A percentile compares a stretch with the other conserved stretches of the same genome.
phyloP scores from a whole-genome alignment of 1,140 invertebrate genomes.

The Apolygus lucorum region DNA sequence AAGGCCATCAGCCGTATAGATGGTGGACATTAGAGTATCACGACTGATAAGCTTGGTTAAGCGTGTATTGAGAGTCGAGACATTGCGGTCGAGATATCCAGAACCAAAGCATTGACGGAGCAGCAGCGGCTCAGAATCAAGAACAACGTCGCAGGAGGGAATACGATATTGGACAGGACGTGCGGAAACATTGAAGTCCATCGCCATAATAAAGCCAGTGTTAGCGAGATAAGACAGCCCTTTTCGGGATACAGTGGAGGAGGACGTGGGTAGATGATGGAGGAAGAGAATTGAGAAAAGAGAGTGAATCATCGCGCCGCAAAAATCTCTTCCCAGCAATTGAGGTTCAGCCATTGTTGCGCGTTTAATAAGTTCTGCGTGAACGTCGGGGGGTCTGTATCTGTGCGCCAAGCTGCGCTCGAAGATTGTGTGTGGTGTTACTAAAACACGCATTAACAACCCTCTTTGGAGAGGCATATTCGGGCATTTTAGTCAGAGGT shows the following conservation, averaged over 20 bases:
- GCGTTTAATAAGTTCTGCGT: not conserved
- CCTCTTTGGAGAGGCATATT: not conserved
- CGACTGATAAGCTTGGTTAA: not conserved
- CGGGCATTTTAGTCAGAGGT: not conserved
- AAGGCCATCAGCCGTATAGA: not conserved
- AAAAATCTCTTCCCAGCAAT: not conserved
- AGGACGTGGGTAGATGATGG: no score
- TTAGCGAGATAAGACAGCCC: not conserved
- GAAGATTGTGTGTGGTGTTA: no score
- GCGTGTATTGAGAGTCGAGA: not conserved
- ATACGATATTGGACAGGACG: not conserved
- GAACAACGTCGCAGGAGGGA: not conserved
- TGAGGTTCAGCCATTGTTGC: not conserved
- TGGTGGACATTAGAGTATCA: not conserved
- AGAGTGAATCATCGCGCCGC: not conserved
- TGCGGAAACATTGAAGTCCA: not conserved
- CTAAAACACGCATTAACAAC: not conserved
- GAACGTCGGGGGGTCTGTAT: no score
- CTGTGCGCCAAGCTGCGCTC: no score
- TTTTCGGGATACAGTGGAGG: no score
- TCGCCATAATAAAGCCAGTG: not conserved
- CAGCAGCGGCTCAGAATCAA: not conserved
- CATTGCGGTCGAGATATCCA: not conserved
- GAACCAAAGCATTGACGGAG: not conserved
- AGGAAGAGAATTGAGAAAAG: not conserved